Base-by-base conservation (phyloP, 1,140 invertebrate species). In the Venturia canescens region DNA sequence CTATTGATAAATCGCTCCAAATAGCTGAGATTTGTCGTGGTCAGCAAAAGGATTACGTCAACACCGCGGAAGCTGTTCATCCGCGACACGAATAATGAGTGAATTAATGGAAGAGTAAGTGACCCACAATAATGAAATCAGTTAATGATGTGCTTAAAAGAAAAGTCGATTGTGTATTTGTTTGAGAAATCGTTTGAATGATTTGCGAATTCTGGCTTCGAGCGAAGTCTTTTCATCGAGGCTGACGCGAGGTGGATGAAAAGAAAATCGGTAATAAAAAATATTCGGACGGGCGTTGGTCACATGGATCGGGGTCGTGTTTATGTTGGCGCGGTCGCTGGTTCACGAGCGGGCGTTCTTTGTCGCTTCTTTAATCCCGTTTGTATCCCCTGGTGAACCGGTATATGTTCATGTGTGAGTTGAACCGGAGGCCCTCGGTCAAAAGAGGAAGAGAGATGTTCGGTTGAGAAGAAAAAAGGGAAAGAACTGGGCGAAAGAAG, bases 311-410 rank as follows among this genome's bases (percentile, higher is more conserved):
- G 74, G 18, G 50, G 74, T 63, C 21, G 74, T 23, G 60, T 66
- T 66, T 66, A 23, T 29, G 1, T 15, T 23, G 23, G 23, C 60
- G 21, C 9, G 60, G 60, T 66, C 21, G 38, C 13, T 44, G 38
- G 38, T 44, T 11, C 38, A 44, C 38, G 38, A 9, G 5, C 38
- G 7, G 13, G 38, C 23, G 18, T 60, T 76, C 74, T 76, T 76
- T 76, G 74, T 76, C 50, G 74, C 29, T 76, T 63, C 74, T 76
- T 76, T 76, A 76, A 76, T 76, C 74, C 74, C 50, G 48, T 38
- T n/a, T 63, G 60, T 66, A 66, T 66, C 60, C 60, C 74, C 53
- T 27, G 27, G n/a, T 63, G n/a, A 27, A 76, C 48, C 74, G n/a
- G 74, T 38, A 76, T 76, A 76, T 76, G 38, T 76, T 63, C 63